phyloP scores from a whole-genome alignment of 2,113 vertebrate genomes.

The Zapornia atra region DNA sequence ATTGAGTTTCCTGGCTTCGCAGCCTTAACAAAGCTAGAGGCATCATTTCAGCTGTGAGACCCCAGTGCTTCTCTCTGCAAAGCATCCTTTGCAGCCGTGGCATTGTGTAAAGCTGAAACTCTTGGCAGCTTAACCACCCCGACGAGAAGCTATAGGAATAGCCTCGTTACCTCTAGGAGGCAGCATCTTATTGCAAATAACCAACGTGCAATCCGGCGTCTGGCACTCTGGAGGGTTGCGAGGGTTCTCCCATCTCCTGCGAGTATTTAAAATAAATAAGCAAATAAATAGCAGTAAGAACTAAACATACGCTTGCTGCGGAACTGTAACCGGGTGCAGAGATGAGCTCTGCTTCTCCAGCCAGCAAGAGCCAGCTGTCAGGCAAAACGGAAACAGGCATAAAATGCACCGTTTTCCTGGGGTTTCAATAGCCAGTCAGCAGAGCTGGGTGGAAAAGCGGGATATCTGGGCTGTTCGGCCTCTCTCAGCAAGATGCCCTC shows the following conservation, averaged over 20 bases:
- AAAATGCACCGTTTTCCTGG: not conserved
- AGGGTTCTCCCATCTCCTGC: not conserved
- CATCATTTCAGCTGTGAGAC: not conserved
- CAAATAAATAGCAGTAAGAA: not conserved
- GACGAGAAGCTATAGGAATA: not conserved
- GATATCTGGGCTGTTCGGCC: not conserved
- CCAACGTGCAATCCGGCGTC: not conserved
- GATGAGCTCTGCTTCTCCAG: not conserved
- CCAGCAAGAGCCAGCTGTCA: not conserved
- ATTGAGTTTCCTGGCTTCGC: not conserved
- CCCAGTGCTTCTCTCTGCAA: not conserved
- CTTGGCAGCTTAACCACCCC: not conserved
- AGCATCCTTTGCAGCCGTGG: not conserved
- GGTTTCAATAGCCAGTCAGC: not conserved
- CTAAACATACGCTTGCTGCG: not conserved
- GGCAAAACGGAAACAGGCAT: not conserved
- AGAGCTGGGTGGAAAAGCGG: not conserved
- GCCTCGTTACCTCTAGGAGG: constrained; percentile 49
- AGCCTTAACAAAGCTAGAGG: not conserved
- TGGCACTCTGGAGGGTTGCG: not conserved
- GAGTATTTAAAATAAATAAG: not conserved
- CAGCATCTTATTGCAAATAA: constrained; percentile 52
- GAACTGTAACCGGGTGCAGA: not conserved
- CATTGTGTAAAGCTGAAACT: not conserved
- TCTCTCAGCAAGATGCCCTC: not conserved